Conservation (phyloP, 2,113 vertebrate genomes). For the Megaleporinus macrocephalus region DNA sequence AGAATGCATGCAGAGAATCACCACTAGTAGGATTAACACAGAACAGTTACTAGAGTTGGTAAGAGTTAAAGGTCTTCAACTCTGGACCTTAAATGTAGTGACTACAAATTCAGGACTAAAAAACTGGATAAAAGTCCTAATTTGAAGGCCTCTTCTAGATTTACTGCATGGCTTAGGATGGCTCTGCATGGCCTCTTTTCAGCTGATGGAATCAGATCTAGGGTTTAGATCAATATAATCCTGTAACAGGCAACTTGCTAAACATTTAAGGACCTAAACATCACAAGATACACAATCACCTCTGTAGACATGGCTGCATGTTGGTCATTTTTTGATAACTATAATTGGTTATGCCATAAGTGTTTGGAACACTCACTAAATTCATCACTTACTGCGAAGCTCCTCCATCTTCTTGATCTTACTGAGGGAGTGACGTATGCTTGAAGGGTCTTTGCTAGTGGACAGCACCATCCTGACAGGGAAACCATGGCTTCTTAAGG, state of each 20-base stretch:
- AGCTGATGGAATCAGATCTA: not conserved
- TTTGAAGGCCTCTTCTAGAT: too few relatives aligned
- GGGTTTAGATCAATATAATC: too few relatives aligned
- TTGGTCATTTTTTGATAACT: not conserved
- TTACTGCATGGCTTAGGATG: too few relatives aligned
- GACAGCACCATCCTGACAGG: conserved; percentile 72
- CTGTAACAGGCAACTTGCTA: too few relatives aligned
- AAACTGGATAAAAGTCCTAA: too few relatives aligned
- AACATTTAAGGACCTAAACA: not conserved
- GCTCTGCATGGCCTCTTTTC: not conserved
- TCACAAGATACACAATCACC: not conserved
- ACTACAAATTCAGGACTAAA: too few relatives aligned
- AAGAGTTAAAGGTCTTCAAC: not conserved
- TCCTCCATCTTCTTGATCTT: conserved; percentile 43
- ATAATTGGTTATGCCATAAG: not conserved
- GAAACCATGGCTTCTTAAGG: conserved; percentile 67
- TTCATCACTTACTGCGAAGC: conserved; percentile 48
- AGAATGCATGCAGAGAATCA: conserved; percentile 84
- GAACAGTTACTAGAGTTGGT: not conserved
- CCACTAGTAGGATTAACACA: conserved; percentile 61
- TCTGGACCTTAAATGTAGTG: not conserved
- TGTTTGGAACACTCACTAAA: not conserved
- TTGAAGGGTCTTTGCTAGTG: conserved; percentile 14
- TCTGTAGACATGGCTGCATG: not conserved
- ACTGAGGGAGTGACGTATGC: conserved; percentile 31